Evolutionary conservation across 2,888 invertebrate genomes (phyloP).

Genomic region (Rhagophthalmus giganteus): DNA sequence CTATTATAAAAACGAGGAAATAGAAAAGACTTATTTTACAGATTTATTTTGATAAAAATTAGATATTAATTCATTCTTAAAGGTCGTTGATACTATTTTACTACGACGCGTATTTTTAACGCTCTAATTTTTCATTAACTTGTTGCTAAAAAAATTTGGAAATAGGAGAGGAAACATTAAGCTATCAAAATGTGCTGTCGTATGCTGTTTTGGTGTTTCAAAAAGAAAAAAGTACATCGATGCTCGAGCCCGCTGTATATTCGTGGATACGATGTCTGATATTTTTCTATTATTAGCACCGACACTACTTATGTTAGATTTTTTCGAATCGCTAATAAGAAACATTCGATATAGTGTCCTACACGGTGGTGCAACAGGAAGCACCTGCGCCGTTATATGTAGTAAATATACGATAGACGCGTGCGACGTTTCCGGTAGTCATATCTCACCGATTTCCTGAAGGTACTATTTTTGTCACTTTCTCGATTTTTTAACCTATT

Average conservation of each 20-base stretch:
- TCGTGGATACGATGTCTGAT: constrained; percentile 19
- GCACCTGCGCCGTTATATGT: constrained; percentile 34
- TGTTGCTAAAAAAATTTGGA: background rate
- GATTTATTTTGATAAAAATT: too few relatives aligned
- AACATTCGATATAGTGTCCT: constrained; percentile 31
- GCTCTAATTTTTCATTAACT: background rate
- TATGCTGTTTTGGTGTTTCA: constrained; percentile 12
- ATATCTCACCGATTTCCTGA: constrained; percentile 32
- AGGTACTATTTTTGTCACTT: constrained; percentile 24
- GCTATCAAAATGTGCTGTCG: constrained; percentile 2
- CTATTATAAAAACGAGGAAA: too few relatives aligned
- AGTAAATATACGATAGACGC: constrained; percentile 35
- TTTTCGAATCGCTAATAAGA: constrained; percentile 33
- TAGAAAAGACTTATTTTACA: background rate
- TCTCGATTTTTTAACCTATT: constrained; percentile 7
- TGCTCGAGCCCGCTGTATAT: constrained; percentile 6
- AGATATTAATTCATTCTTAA: too few relatives aligned
- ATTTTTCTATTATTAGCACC: constrained; percentile 32
- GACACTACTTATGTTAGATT: constrained; percentile 29
- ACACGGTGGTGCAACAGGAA: constrained; percentile 34
- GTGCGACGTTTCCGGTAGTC: constrained; percentile 37
- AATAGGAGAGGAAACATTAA: constrained; percentile 3
- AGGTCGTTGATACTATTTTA: too few relatives aligned
- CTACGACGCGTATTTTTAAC: too few relatives aligned
- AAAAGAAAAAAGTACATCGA: constrained; percentile 19